These are phyloP conservation scores for Dendrophyllia cribrosa DNA, from an alignment of 64 coral and sea anemone species.

Conservation along the genomic window DNA sequence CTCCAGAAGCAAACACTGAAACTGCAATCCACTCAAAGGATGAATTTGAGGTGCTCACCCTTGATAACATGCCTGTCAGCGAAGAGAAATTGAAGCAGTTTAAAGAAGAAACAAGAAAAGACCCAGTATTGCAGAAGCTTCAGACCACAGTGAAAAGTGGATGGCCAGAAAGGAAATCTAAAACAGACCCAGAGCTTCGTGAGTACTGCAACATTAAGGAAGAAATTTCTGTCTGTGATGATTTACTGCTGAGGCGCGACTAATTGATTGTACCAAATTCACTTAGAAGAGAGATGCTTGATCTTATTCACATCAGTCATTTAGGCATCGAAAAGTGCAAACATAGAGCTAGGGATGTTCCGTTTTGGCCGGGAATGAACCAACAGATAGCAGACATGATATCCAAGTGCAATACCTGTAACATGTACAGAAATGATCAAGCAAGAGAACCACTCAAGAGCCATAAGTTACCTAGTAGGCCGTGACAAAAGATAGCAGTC, in stretches of 20 bases:
- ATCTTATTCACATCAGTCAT: conserved; percentile 31
- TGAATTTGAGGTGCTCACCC: conserved; percentile 22
- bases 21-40: not conserved
- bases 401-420: not conserved
- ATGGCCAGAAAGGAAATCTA: conserved; percentile 19
- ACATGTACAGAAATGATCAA: not conserved
- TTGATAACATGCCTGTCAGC: conserved; percentile 39
- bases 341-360: conserved; percentile 8
- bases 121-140: conserved; percentile 35
- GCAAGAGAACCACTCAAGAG: conserved; percentile 4
- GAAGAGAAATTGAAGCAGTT: conserved; percentile 34
- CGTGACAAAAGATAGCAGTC: not conserved
- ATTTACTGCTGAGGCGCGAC: not conserved
- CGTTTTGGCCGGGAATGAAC: conserved; percentile 50
- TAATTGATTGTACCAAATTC: conserved; percentile 36
- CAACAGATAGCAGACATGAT: conserved; percentile 26
- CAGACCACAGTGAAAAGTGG: conserved; percentile 42
- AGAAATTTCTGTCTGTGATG: conserved; percentile 34
- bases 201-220: conserved; percentile 41
- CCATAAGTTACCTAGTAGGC: not conserved
- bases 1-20: not conserved
- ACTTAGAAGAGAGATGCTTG: not conserved
- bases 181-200: not conserved
- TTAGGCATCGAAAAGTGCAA: conserved; percentile 32
- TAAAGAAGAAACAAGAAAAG: conserved; percentile 38